These are phyloP conservation scores for Neolamprologus modestus DNA, from an alignment of 2,113 vertebrate genomes.

Conservation along the genomic window DNA sequence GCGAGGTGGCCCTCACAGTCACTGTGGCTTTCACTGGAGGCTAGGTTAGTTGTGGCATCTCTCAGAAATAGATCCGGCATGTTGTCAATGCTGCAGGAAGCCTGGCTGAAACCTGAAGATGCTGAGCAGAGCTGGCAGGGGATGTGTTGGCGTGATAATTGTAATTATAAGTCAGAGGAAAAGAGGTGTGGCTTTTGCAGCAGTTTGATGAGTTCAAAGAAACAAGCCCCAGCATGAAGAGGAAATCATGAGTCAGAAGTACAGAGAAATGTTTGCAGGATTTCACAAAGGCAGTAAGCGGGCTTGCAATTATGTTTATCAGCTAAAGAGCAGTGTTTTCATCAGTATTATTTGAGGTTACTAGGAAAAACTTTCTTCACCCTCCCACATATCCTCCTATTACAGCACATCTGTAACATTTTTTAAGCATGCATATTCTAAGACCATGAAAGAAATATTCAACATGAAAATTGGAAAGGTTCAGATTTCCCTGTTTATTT, in stretches of 20 bases:
- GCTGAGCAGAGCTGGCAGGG: slow-evolving; percentile 21
- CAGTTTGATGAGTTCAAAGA: neutral
- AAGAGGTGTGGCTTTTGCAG: slow-evolving; percentile 15
- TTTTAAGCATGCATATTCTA: neutral
- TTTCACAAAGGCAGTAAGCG: neutral
- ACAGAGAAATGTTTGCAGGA: neutral
- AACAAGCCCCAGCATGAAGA: neutral
- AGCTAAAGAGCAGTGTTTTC: neutral
- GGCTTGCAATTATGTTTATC: neutral
- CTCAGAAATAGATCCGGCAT: slow-evolving; percentile 13
- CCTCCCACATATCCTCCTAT: neutral
- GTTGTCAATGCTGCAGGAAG: slow-evolving; percentile 12
- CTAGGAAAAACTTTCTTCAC: neutral
- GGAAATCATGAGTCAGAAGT: neutral
- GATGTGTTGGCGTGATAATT: slow-evolving; percentile 37
- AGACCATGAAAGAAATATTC: neutral
- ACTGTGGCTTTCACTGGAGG: neutral
- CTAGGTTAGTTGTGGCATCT: slow-evolving; percentile 2
- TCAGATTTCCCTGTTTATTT: slow-evolving; percentile 31
- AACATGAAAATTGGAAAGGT: slow-evolving; percentile 20
- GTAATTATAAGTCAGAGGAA: slow-evolving; percentile 31
- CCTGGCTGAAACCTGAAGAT: slow-evolving; percentile 21
- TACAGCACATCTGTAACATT: neutral
- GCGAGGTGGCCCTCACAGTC: neutral
- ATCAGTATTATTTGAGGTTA: neutral